Evolutionary conservation across 2,888 invertebrate genomes (phyloP).

Genomic region (Strigamia crassipes): DNA sequence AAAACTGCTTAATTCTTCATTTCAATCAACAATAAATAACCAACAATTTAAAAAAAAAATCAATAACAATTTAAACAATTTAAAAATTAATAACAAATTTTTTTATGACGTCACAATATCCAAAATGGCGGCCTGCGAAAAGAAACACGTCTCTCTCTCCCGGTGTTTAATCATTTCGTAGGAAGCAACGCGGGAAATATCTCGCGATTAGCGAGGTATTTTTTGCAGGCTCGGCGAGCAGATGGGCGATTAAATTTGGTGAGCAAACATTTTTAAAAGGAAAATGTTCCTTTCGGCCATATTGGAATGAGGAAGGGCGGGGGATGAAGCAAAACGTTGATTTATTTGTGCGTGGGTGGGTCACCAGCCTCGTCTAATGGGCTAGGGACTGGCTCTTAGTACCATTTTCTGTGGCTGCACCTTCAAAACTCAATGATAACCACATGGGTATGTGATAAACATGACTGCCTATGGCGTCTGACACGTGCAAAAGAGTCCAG

Average conservation of each 20-base stretch:
- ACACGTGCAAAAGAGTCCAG: slow-evolving; percentile 10
- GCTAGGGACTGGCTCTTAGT: slow-evolving; percentile 3
- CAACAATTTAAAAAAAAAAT: not conserved
- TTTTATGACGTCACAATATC: too few relatives aligned
- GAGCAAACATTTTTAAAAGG: not conserved
- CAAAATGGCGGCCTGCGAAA: too few relatives aligned
- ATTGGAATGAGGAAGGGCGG: not conserved
- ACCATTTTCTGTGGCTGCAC: slow-evolving; percentile 4
- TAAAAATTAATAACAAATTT: too few relatives aligned
- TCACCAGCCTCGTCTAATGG: slow-evolving; percentile 1
- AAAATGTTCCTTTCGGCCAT: not conserved
- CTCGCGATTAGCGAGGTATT: not conserved
- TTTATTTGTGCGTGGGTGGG: slow-evolving; percentile 10
- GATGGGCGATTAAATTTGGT: slow-evolving; percentile 2
- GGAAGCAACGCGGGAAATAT: too few relatives aligned
- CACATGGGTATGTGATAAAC: slow-evolving; percentile 10
- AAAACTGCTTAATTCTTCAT: not conserved
- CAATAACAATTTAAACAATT: too few relatives aligned
- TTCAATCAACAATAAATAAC: not conserved
- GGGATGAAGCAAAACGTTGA: not conserved
- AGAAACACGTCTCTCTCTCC: too few relatives aligned
- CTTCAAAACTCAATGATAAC: slow-evolving; percentile 7
- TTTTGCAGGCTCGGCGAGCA: not conserved
- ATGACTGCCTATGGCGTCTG: slow-evolving; percentile 10
- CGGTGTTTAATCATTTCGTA: too few relatives aligned